These are phyloP conservation scores for Cydia amplana DNA, from an alignment of 1,140 invertebrate species.

Conservation along the genomic window DNA sequence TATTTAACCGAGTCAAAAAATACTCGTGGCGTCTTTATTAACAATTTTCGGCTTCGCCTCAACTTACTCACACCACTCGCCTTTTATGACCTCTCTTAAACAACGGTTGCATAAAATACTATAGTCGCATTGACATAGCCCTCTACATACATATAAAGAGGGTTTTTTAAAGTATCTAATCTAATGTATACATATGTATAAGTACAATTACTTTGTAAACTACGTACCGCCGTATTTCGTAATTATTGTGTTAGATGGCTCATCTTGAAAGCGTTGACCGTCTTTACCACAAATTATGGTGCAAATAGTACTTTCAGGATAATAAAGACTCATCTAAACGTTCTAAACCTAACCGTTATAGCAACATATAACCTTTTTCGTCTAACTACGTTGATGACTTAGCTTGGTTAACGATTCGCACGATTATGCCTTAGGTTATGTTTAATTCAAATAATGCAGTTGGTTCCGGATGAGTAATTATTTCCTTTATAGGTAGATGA, in stretches of 20 bases:
- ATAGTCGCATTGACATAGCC: too few relatives aligned
- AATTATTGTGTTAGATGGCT: not conserved
- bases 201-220: not conserved
- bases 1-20: too few relatives aligned
- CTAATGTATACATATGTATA: too few relatives aligned
- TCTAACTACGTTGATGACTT: not conserved
- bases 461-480: constrained; percentile 7
- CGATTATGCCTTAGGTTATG: not conserved
- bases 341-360: not conserved
- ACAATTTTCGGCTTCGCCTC: too few relatives aligned
- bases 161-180: too few relatives aligned
- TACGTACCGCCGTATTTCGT: not conserved
- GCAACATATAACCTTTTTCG: not conserved
- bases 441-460: constrained; percentile 8
- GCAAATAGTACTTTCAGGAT: not conserved
- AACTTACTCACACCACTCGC: too few relatives aligned
- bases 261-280: constrained; percentile 1
- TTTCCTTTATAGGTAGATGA: not conserved
- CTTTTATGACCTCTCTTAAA: too few relatives aligned
- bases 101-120: too few relatives aligned
- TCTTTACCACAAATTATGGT: not conserved
- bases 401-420: not conserved
- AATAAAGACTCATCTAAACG: not conserved
- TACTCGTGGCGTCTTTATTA: too few relatives aligned
- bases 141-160: too few relatives aligned